Base-by-base conservation (phyloP, 2,888 invertebrate genomes). In the Aphrophora alni region DNA sequence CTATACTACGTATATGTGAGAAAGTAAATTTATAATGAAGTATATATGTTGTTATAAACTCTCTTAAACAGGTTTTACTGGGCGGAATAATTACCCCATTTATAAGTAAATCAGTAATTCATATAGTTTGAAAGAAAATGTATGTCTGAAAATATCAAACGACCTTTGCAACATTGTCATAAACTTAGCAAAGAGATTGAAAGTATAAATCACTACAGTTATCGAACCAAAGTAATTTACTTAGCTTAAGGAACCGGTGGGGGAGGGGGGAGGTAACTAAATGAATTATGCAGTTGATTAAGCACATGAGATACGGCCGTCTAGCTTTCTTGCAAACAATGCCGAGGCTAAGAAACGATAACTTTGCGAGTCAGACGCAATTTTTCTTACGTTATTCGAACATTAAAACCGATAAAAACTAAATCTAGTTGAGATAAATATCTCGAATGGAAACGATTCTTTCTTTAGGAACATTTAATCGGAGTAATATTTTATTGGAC, bases 261-360 rank as follows among this genome's bases (percentile, higher is more conserved):
- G 21, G 21, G 7, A 21, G 59, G 21, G 21, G 59, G 21, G 17
- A 14, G 59, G 59, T 21, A 2, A 21, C 59, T 59, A 59, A 59
- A 59, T 59, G 59, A 59, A 59, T 59, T 59, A 59, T 59, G 59
- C 59, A 59, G 21, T 59, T 59, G 59, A 59, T 59, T 59, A 59
- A 59, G 14, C 21, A 21, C 21, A 59, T 3, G 59, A 59, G 21
- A 12, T 21, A n/a, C 7, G 21, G 59, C 44, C 21, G 59, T 59
- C 59, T 59, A 21, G 59, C n/a, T 59, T 21, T n/a, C 33, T 7
- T 14, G 59, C n/a, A 59, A 59, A 59, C 59, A 59, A 59, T 59
- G 21, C 21, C 59, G 21, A 3, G 3, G 21, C 59, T 59, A 59
- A 21, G 59, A 21, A 21, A 59, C 59, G 59, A 59, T 59, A 59